These are phyloP conservation scores for Ichneumoninae sp. DNA, from an alignment of 2,888 invertebrate species.

Conservation along the genomic window DNA sequence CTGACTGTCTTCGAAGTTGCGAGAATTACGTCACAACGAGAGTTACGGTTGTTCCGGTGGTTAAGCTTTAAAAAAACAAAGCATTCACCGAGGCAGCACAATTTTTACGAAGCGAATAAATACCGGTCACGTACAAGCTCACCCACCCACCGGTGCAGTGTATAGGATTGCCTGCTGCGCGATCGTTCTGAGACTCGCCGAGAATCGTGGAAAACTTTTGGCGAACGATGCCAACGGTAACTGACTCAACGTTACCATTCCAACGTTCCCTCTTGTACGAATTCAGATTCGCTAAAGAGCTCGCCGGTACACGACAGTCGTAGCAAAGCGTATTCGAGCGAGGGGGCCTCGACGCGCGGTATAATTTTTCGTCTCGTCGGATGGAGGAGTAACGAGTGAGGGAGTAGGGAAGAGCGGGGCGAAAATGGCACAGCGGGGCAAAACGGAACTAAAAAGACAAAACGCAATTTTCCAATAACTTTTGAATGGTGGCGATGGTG, in stretches of 20 bases:
- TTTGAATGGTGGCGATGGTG: too few species aligned
- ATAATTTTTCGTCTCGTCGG: constrained; percentile 43
- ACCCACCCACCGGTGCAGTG: not conserved
- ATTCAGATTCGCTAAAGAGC: constrained; percentile 61
- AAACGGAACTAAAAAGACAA: too few species aligned
- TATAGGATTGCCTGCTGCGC: not conserved
- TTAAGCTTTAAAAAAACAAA: constrained; percentile 1
- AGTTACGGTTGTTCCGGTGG: not conserved
- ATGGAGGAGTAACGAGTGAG: constrained; percentile 7
- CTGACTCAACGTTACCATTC: constrained; percentile 46
- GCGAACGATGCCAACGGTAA: constrained; percentile 68
- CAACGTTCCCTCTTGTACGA: constrained; percentile 58
- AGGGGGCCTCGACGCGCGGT: constrained; percentile 22
- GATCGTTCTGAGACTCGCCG: constrained; percentile 44
- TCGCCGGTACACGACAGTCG: constrained; percentile 21
- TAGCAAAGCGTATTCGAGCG: constrained; percentile 20
- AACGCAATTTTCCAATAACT: too few species aligned
- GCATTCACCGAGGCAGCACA: not conserved
- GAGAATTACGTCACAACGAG: not conserved
- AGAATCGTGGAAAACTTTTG: constrained; percentile 64
- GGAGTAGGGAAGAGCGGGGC: not conserved
- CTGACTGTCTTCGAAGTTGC: not conserved
- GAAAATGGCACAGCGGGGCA: too few species aligned
- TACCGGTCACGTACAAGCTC: constrained; percentile 58
- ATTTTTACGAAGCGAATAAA: constrained; percentile 46